Conservation (phyloP, 2,888 invertebrate genomes). For the Magallana nippona region DNA sequence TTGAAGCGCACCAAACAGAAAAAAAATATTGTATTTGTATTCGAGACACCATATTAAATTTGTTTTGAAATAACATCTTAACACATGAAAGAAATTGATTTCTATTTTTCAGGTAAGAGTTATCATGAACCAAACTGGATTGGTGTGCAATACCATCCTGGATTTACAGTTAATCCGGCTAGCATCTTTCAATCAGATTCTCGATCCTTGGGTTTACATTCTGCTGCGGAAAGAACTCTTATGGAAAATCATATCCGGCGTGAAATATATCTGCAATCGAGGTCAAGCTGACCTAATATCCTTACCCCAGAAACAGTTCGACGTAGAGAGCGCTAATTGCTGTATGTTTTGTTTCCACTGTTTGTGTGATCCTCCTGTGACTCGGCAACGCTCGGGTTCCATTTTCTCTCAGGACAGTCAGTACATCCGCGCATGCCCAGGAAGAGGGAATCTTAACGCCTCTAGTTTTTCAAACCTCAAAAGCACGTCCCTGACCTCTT, state of each 20-base stretch:
- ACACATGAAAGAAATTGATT: background rate
- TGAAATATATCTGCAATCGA: slow-evolving; percentile 53
- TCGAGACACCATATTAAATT: background rate
- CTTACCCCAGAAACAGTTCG: slow-evolving; percentile 8
- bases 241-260: slow-evolving; percentile 58
- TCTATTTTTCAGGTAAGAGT: slow-evolving; percentile 59
- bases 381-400: slow-evolving; percentile 14
- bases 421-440: slow-evolving; percentile 17
- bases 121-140: slow-evolving; percentile 61
- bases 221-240: slow-evolving; percentile 75
- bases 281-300: slow-evolving; percentile 21
- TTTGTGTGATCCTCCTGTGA: slow-evolving; percentile 63
- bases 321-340: slow-evolving; percentile 57
- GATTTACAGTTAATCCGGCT: slow-evolving; percentile 75
- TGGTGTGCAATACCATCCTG: slow-evolving; percentile 54
- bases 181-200: slow-evolving; percentile 78
- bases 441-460: background rate
- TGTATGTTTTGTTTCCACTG: slow-evolving; percentile 66
- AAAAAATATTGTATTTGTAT: background rate
- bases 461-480: slow-evolving; percentile 21
- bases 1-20: too few relatives aligned
- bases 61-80: too few relatives aligned
- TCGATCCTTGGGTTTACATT: slow-evolving; percentile 80
- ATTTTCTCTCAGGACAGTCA: slow-evolving; percentile 39
- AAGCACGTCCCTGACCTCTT: background rate